Percentiles rank a stretch among this genome's conserved stretches.
These are phyloP conservation scores for Toxotes jaculatrix DNA, from an alignment of 2,113 vertebrate species.

Conservation along the genomic window DNA sequence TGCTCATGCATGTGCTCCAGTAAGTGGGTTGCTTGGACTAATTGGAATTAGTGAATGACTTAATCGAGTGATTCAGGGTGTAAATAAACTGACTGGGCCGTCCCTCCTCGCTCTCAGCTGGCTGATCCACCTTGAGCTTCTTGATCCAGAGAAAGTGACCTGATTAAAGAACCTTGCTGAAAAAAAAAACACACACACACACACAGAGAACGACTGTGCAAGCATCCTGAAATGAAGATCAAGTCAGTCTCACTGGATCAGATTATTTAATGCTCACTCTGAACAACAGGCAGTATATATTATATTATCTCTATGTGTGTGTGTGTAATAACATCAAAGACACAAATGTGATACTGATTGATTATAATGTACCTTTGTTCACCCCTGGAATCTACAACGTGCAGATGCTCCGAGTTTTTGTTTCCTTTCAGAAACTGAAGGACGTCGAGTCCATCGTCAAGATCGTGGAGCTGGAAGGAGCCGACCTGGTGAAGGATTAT, in stretches of 20 bases:
- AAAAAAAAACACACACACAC: neutral
- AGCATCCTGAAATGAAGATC: neutral
- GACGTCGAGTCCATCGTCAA: conserved; percentile 92
- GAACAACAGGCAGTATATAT: too few relatives aligned
- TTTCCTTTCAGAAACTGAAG: conserved; percentile 89
- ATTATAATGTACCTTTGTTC: too few relatives aligned
- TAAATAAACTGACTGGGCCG: conserved; percentile 28
- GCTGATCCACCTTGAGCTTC: conserved; percentile 18
- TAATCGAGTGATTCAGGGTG: conserved; percentile 47
- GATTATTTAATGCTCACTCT: too few relatives aligned
- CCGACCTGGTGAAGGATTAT: conserved; percentile 90
- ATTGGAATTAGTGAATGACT: conserved; percentile 45
- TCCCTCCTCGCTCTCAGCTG: neutral
- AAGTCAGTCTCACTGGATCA: too few relatives aligned
- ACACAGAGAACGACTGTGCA: neutral
- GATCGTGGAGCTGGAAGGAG: conserved; percentile 91
- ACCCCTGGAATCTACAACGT: neutral
- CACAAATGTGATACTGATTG: too few relatives aligned
- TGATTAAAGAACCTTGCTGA: neutral
- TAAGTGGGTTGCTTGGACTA: conserved; percentile 36
- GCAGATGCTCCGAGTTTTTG: neutral
- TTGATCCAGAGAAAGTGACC: conserved; percentile 54
- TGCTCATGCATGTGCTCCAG: neutral
- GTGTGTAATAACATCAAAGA: too few relatives aligned
- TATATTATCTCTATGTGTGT: too few relatives aligned